These are phyloP conservation scores for Eupithecia centaureata DNA, from an alignment of 2,888 invertebrate species.

Conservation along the genomic window DNA sequence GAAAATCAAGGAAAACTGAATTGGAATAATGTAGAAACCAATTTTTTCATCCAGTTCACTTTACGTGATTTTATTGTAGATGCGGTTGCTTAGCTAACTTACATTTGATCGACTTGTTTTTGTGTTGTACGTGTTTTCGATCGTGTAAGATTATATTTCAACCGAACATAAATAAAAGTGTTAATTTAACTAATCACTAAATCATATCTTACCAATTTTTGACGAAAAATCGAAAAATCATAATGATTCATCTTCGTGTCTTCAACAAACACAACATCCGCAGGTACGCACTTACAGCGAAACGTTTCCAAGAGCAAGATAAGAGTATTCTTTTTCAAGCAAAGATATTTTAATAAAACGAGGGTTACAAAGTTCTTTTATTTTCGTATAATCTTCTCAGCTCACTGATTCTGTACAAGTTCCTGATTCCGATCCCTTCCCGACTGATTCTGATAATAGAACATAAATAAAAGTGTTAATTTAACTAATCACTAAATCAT, in stretches of 20 bases:
- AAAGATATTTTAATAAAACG: slow-evolving; percentile 31
- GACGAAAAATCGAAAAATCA: neutral
- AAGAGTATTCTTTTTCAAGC: slow-evolving; percentile 13
- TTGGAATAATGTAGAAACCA: neutral
- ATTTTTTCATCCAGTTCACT: neutral
- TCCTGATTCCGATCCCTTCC: slow-evolving; percentile 41
- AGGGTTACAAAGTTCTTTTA: slow-evolving; percentile 41
- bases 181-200: no score
- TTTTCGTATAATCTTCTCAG: slow-evolving; percentile 47
- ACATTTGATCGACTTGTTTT: no score
- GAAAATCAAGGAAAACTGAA: neutral
- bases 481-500: no score
- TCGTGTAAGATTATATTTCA: no score
- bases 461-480: no score
- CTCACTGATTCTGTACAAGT: slow-evolving; percentile 34
- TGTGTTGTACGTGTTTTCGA: no score
- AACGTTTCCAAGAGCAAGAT: neutral
- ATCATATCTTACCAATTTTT: no score
- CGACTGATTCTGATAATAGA: slow-evolving; percentile 25
- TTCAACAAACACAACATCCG: neutral
- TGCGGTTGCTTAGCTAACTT: neutral
- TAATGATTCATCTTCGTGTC: neutral
- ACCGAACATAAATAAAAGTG: no score
- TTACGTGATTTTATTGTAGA: neutral
- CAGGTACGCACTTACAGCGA: neutral